Evolutionary conservation across 2,113 vertebrate genomes (phyloP), one percentile per base, ranked within the genome.

Genomic region (western clawed frog (Xenopus tropicalis)): DNA sequence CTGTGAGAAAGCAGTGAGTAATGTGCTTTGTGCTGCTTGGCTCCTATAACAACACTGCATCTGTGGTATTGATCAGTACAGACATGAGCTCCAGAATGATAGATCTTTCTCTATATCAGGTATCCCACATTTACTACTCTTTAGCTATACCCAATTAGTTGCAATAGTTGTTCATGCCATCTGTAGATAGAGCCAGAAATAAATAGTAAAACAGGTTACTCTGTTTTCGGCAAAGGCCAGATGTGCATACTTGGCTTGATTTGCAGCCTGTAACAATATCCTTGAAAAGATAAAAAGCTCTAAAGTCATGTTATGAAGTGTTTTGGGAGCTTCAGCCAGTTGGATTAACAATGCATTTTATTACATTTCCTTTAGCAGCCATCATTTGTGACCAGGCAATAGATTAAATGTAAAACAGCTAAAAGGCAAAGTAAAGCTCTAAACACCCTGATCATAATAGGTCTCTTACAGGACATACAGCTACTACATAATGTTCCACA

Each of bases 201-300:
- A 37, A 16, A 69, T 69, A 63, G 14, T 56, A 42, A 63, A 69
- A 75, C 29, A 75, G 25, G 69, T 63, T 63, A 19, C 37, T 54
- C 37, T 57, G 21, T 29, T 52, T 68, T 17, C 14, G 61, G 48
- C 23, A 52, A 76, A 37, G 23, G 44, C 65, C 66, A 76, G 66
- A 63, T 69, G 73, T 54, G 62, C 12, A 69, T n/a, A 37, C 56
- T 76, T 69, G 66, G 73, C 73, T 63, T 54, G 58, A 44, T 76
- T 56, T 62, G 42, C 48, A 69, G 44, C 10, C 4, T n/a, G 52
- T 29, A 68, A 37, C 29, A 37, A 37, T 52, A 62, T 61, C 64
- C 56, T 46, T 23, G 57, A 19, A 61, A 24, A 29, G 43, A 74
- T 74, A 44, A 62, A 51, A 74, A 19, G 19, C 52, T 16, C 29